Evolutionary conservation across 2,113 vertebrate genomes (phyloP).

Genomic region (Notothenia rossii): DNA sequence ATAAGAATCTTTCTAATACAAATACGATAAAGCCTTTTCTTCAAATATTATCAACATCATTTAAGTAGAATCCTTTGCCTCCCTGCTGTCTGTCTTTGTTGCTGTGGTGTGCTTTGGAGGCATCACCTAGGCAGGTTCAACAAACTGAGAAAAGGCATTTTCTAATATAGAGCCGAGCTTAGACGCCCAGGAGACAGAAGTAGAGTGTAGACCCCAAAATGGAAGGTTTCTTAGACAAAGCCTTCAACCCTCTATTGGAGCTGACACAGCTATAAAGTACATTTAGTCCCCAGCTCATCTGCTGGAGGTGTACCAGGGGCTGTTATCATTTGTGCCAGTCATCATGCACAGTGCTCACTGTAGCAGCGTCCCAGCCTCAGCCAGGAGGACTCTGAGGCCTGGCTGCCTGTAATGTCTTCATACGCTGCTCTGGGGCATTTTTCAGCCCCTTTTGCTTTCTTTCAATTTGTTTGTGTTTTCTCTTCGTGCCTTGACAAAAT

Average conservation of each 20-base stretch:
- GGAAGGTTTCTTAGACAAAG: constrained; percentile 57
- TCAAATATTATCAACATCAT: background rate
- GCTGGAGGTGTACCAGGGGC: constrained; percentile 49
- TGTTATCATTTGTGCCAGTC: constrained; percentile 67
- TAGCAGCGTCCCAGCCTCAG: constrained; percentile 50
- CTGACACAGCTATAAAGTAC: constrained; percentile 72
- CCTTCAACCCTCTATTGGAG: constrained; percentile 58
- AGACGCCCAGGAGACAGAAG: constrained; percentile 64
- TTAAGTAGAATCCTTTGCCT: background rate
- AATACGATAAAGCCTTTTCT: background rate
- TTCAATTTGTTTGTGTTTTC: background rate
- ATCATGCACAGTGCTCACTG: constrained; percentile 51
- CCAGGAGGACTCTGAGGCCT: constrained; percentile 42
- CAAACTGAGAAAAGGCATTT: constrained; percentile 48
- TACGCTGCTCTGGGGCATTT: constrained; percentile 47
- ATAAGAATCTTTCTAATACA: background rate
- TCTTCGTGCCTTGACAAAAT: constrained; percentile 30
- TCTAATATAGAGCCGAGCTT: constrained; percentile 54
- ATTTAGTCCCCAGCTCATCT: constrained; percentile 67
- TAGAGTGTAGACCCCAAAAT: constrained; percentile 54
- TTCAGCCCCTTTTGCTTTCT: background rate
- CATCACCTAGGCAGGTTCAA: constrained; percentile 43
- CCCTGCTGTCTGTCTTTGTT: constrained; percentile 43
- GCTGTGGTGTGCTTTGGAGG: constrained; percentile 22
- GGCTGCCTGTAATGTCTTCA: constrained; percentile 49